These are phyloP conservation scores for Semnornis frantzii DNA, from an alignment of 2,113 vertebrate genomes.

Conservation along the genomic window DNA sequence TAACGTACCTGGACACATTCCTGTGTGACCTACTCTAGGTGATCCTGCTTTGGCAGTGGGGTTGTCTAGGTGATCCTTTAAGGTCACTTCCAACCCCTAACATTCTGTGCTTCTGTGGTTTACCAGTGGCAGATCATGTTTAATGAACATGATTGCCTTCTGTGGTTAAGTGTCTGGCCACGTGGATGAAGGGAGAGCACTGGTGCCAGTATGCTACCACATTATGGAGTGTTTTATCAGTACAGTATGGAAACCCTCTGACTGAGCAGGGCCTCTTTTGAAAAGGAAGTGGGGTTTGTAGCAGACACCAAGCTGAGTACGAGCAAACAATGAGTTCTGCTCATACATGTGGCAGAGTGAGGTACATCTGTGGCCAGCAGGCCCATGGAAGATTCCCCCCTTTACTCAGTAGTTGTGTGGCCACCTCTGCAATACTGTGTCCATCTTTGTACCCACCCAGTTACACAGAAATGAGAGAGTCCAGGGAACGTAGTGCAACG, in stretches of 20 bases:
- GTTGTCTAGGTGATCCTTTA: no score
- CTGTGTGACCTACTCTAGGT: no score
- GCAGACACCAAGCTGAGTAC: not conserved
- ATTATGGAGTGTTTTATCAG: not conserved
- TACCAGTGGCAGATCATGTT: not conserved
- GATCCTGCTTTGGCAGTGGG: no score
- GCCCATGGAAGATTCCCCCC: not conserved
- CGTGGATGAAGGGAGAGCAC: rapidly evolving
- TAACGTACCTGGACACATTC: no score
- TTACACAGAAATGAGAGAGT: not conserved
- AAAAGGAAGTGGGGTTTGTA: not conserved
- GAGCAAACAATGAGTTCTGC: not conserved
- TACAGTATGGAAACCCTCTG: not conserved
- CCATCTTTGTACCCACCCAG: not conserved
- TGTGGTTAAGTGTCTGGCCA: not conserved
- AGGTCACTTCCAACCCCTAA: no score
- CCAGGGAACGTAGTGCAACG: not conserved
- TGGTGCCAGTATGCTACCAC: not conserved
- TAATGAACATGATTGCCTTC: not conserved
- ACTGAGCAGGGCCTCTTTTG: not conserved
- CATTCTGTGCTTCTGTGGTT: not conserved
- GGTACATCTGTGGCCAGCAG: not conserved
- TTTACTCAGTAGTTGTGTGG: not conserved
- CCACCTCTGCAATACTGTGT: not conserved
- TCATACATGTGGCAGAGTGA: not conserved